phyloP scores from a whole-genome alignment of 2,888 invertebrate genomes.

The Endotricha flammealis region DNA sequence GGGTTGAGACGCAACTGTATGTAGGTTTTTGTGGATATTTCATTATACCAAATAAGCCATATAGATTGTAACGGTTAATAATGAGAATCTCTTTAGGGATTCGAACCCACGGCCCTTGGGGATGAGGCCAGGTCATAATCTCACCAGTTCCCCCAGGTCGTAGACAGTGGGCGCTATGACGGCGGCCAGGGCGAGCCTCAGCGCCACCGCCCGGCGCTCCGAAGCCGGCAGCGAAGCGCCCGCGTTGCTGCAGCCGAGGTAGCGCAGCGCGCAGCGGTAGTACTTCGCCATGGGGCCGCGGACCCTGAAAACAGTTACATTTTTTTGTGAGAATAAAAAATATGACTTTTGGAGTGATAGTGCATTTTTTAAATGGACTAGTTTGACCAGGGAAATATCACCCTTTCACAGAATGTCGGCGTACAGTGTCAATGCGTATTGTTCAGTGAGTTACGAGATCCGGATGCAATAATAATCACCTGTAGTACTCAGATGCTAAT shows the following conservation, averaged over 20 bases:
- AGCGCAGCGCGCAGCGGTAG: conserved; percentile 94
- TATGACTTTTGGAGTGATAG: neutral
- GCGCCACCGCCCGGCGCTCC: conserved; percentile 78
- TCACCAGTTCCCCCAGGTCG: conserved; percentile 95
- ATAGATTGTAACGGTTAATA: too few relatives aligned
- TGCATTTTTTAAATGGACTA: too few relatives aligned
- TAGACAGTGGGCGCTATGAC: conserved; percentile 96
- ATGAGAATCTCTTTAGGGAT: too few relatives aligned
- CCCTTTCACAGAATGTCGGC: too few relatives aligned
- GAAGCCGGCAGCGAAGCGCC: conserved; percentile 39
- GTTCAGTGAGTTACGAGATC: too few relatives aligned
- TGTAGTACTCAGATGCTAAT: conserved; percentile 93
- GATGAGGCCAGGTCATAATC: too few relatives aligned
- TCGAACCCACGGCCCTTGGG: too few relatives aligned
- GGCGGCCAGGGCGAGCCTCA: conserved; percentile 95
- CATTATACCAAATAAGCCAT: too few relatives aligned
- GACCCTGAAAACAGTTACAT: conserved; percentile 52
- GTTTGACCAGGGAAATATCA: too few relatives aligned
- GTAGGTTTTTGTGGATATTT: too few relatives aligned
- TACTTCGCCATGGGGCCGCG: conserved; percentile 95
- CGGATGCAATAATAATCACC: conserved; percentile 63
- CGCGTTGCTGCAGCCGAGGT: conserved; percentile 73
- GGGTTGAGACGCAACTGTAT: too few relatives aligned
- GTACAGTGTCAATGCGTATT: too few relatives aligned
- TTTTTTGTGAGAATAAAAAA: neutral